Evolutionary conservation across 2,797 vertebrate species (phyloP).

Genomic region (Synanceia verrucosa): DNA sequence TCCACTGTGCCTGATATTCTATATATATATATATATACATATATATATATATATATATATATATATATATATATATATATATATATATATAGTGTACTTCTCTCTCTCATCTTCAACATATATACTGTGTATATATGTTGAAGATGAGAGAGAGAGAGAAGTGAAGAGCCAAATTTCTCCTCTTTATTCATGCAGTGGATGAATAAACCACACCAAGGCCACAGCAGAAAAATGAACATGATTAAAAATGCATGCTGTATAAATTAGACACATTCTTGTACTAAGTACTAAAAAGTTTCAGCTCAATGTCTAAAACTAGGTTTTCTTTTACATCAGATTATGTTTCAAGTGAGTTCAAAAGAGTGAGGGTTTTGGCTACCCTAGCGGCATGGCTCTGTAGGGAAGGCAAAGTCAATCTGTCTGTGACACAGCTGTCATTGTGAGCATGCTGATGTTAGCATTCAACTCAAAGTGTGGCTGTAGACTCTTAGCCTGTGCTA

Average conservation of each 20-base stretch:
- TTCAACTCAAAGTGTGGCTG: neutral
- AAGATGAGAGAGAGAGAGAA: conserved; percentile 10
- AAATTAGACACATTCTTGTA: conserved; percentile 36
- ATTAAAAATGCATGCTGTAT: conserved; percentile 61
- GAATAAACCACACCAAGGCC: conserved; percentile 55
- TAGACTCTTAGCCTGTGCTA: neutral
- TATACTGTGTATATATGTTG: neutral
- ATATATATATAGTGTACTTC: no score
- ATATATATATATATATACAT: no score
- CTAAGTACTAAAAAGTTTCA: conserved; percentile 22
- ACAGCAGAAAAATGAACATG: conserved; percentile 45
- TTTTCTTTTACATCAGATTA: neutral
- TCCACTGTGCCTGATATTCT: neutral
- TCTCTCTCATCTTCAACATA: no score
- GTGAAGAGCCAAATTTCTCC: neutral
- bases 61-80: no score
- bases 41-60: no score
- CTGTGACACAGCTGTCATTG: neutral
- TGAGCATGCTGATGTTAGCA: neutral
- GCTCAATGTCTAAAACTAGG: conserved; percentile 17
- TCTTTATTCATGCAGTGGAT: conserved; percentile 54
- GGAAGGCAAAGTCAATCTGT: neutral
- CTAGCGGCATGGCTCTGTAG: neutral
- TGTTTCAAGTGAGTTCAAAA: neutral
- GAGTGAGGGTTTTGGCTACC: neutral